Percentiles rank a stretch among this genome's conserved stretches.
These are phyloP conservation scores for Myotis daubentonii DNA, from an alignment of 2,797 vertebrate genomes.

Conservation along the genomic window DNA sequence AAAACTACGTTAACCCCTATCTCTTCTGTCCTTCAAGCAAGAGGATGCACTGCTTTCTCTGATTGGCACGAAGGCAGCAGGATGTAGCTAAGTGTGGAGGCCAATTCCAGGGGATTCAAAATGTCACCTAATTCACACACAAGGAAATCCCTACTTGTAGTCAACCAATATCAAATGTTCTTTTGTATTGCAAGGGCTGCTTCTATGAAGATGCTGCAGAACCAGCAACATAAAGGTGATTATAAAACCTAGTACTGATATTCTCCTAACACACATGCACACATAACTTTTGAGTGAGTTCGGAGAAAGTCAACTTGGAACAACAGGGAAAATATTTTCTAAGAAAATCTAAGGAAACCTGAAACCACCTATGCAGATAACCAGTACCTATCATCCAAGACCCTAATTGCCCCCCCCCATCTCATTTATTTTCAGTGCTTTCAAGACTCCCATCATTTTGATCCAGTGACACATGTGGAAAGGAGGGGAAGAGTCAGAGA, in stretches of 20 bases:
- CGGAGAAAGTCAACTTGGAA: background rate
- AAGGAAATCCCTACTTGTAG: slow-evolving; percentile 10
- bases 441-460: slow-evolving; percentile 9
- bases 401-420: background rate
- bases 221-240: background rate
- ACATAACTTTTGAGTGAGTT: background rate
- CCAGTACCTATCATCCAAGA: background rate
- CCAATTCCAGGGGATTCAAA: slow-evolving; percentile 13
- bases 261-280: background rate
- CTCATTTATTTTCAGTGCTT: background rate
- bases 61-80: background rate
- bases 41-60: background rate
- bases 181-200: background rate
- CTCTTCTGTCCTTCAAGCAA: slow-evolving; percentile 46
- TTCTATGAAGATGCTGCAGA: background rate
- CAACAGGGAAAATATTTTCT: background rate
- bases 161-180: background rate
- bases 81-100: background rate
- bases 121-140: background rate
- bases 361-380: background rate
- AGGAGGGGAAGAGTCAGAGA: background rate
- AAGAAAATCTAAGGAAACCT: background rate
- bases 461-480: background rate
- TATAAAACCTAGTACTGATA: background rate
- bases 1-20: slow-evolving; percentile 64